Conservation (phyloP, 2,113 vertebrate genomes). For the Heterotilapia buettikoferi region DNA sequence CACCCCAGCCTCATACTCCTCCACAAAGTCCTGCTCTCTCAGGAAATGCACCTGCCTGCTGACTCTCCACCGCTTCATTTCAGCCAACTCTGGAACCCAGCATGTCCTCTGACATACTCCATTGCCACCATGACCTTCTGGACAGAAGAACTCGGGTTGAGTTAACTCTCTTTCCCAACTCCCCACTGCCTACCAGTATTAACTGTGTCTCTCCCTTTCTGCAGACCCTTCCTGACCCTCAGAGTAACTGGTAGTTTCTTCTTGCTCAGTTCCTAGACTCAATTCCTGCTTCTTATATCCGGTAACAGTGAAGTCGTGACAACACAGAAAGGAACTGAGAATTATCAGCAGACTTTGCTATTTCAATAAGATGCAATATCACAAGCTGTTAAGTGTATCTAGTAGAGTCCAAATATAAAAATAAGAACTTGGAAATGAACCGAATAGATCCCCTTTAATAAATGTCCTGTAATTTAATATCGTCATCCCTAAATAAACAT, state of each 20-base stretch:
- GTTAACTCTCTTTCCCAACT: neutral
- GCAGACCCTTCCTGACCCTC: neutral
- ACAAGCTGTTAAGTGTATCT: neutral
- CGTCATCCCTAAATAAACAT: neutral
- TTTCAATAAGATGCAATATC: neutral
- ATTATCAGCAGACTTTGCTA: neutral
- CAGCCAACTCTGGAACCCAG: neutral
- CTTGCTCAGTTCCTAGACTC: neutral
- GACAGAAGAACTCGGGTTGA: neutral
- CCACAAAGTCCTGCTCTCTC: neutral
- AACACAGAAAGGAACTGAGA: neutral
- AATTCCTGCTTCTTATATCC: neutral
- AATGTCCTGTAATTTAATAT: neutral
- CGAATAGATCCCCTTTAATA: neutral
- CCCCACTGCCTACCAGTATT: neutral
- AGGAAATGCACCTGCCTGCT: neutral
- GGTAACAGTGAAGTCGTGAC: neutral
- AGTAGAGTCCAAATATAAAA: neutral
- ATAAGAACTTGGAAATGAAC: neutral
- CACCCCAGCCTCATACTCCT: fast-evolving
- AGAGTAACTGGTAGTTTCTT: neutral
- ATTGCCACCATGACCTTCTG: neutral
- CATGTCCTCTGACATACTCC: neutral
- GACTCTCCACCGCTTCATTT: neutral
- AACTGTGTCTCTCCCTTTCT: neutral